phyloP scores from a whole-genome alignment of 2,888 invertebrate genomes.

The Nineta flava region DNA sequence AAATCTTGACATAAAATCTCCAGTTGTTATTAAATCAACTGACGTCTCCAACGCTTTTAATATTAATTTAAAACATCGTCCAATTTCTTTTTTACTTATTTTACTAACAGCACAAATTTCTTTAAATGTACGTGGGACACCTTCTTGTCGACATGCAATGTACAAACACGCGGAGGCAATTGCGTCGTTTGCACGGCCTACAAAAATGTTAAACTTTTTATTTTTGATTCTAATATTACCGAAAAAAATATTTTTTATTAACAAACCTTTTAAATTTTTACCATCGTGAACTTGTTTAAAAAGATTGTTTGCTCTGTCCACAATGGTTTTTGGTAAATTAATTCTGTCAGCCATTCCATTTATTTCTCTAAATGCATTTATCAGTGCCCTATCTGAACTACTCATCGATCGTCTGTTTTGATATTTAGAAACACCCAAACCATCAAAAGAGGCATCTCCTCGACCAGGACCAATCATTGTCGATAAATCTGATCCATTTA shows the following conservation, averaged over 20 bases:
- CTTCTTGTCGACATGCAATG: conserved; percentile 96
- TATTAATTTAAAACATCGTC: conserved; percentile 93
- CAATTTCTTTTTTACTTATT: conserved; percentile 98
- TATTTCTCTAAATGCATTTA: conserved; percentile 94
- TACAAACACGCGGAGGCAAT: conserved; percentile 98
- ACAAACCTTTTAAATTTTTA: conserved; percentile 72
- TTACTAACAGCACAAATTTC: conserved; percentile 99
- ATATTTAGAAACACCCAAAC: conserved; percentile 65
- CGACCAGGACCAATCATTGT: conserved; percentile 76
- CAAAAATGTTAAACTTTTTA: conserved; percentile 9
- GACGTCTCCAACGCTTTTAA: conserved; percentile 91
- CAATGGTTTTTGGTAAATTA: conserved; percentile 91
- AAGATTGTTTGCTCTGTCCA: conserved; percentile 88
- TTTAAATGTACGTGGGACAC: conserved; percentile 96
- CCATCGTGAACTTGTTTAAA: conserved; percentile 99
- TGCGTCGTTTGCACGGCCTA: conserved; percentile 78
- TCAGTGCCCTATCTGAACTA: conserved; percentile 86
- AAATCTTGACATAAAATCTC: conserved; percentile 98
- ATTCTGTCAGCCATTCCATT: conserved; percentile 97
- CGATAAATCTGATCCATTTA: conserved; percentile 90
- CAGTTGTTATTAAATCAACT: conserved; percentile 93
- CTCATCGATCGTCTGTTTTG: conserved; percentile 69
- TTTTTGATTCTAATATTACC: neutral
- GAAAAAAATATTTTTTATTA: neutral
- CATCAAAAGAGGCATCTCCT: conserved; percentile 74